Conservation (phyloP, 2,888 invertebrate species). For the Oxystoma pomonae region DNA sequence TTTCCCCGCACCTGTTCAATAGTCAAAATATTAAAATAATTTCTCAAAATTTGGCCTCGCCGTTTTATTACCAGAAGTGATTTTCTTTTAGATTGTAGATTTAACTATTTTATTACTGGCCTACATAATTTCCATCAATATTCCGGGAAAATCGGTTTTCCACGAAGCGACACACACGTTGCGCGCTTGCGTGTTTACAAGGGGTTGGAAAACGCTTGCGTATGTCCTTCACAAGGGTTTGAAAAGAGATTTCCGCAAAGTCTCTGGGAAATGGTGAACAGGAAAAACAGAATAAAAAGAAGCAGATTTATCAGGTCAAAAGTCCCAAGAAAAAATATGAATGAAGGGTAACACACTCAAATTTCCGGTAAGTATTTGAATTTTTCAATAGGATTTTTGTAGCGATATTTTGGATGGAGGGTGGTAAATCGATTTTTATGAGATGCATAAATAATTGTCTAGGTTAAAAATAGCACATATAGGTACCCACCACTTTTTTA, state of each 20-base stretch:
- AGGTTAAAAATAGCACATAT: no score
- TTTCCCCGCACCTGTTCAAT: no score
- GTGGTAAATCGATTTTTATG: constrained; percentile 10
- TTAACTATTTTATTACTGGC: no score
- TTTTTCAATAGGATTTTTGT: background rate
- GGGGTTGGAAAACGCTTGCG: no score
- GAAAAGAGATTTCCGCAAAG: background rate
- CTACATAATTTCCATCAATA: background rate
- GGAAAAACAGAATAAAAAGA: background rate
- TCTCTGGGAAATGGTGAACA: background rate
- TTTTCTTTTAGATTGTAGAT: no score
- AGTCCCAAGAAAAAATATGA: constrained; percentile 59
- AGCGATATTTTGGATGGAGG: no score
- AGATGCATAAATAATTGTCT: no score
- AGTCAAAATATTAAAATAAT: no score
- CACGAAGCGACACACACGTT: background rate
- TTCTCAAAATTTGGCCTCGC: no score
- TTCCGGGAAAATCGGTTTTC: background rate
- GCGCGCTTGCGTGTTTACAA: no score
- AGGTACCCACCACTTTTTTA: no score
- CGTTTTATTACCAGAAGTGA: no score
- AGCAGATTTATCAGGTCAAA: constrained; percentile 9
- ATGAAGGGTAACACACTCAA: constrained; percentile 85
- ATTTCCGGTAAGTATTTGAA: constrained; percentile 67
- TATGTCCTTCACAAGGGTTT: background rate